Evolutionary conservation across 2,797 vertebrate species (phyloP).

Genomic region (Ceyx erithaca): DNA sequence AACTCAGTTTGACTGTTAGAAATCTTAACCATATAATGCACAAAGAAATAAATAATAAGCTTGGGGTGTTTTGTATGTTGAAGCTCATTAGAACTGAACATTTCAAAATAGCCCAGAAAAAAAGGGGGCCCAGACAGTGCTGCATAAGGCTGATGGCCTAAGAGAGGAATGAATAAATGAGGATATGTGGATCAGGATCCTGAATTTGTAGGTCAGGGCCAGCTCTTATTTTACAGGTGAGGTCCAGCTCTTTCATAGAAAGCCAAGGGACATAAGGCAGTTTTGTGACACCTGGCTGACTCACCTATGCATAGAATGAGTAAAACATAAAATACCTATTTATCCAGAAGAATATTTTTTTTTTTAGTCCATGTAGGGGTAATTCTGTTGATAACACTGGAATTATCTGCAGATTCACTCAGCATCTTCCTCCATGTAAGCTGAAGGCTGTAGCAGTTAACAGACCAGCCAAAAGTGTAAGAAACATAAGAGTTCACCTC

Average conservation of each 20-base stretch:
- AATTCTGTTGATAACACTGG: background rate
- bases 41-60: background rate
- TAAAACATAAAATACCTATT: background rate
- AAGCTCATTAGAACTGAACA: background rate
- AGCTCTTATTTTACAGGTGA: background rate
- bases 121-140: background rate
- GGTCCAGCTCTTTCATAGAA: background rate
- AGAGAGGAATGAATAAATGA: background rate
- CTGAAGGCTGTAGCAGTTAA: background rate
- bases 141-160: background rate
- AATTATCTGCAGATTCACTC: background rate
- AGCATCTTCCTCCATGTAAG: background rate
- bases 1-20: background rate
- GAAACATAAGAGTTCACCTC: background rate
- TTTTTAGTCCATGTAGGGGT: background rate
- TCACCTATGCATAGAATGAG: background rate
- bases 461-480: background rate
- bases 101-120: background rate
- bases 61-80: background rate
- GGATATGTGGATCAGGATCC: background rate
- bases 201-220: background rate
- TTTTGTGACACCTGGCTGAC: background rate
- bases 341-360: background rate
- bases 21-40: background rate
- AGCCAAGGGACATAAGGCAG: background rate